Base-by-base conservation (phyloP, 2,113 vertebrate genomes). In the Ariopsis seemanni region DNA sequence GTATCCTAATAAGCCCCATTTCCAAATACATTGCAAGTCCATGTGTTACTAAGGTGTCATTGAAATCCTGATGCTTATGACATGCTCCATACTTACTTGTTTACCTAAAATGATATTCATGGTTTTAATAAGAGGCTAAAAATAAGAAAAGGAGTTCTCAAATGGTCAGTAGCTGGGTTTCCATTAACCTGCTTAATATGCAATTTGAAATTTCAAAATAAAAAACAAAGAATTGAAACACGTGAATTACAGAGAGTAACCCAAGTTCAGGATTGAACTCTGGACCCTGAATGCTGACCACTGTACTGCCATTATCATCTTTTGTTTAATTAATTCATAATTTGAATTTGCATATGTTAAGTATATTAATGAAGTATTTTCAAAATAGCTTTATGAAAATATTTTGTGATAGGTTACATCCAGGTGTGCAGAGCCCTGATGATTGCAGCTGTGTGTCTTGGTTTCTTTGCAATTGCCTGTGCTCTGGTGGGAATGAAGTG, bases 401-500 rank as follows among this genome's bases (percentile, higher is more conserved):
- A 81, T 69, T 20, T 86, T 52, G 48, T 67, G 85, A 3, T 93
- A 99, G 98, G 97, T 92, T 99, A 98, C 84, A 97, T 99, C 91
- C 98, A 99, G 90, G 97, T 97, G 0, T 99, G 98, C 90, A 94
- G 98, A 92, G 98, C 96, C 71, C 91, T 99, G 85, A 99, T 99
- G 98, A 99, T 99, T 57, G 92, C 97, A 0, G 96, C 98, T 0
- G 92, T 99, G 92, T 97, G 96, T 89, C 94, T 99, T 89, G 98
- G 98, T 0, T 99, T 98, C 89, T 98, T 99, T 0, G 98, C 96
- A 3, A 94, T 96, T 0, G 62, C 97, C 85, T 97, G 96, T 88
- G 95, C 97, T 22, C 96, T 99, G 55, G 89, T 99, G 89, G 98
- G 98, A 78, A 99, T 99, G 98, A 99, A 98, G 91, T 99, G 98